Evolutionary conservation across 2,888 invertebrate species (phyloP).

Genomic region (Fragum fragum): DNA sequence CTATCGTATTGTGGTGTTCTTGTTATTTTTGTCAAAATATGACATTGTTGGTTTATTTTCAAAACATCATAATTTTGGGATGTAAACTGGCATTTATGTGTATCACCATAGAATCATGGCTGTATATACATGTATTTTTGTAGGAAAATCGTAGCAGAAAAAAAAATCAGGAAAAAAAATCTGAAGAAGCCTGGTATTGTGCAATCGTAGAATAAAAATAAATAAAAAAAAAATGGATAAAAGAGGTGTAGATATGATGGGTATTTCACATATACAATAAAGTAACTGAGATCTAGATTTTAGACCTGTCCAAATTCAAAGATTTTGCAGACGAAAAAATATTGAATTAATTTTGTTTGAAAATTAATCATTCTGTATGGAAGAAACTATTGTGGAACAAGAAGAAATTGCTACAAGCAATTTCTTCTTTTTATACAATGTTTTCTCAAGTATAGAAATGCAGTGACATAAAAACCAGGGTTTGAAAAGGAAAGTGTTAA

Average conservation of each 20-base stretch:
- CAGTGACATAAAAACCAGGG: too few relatives aligned
- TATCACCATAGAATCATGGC: constrained; percentile 36
- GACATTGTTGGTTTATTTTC: background rate
- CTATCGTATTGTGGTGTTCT: background rate
- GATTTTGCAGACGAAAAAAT: too few relatives aligned
- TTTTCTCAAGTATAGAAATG: too few relatives aligned
- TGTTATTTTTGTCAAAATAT: background rate
- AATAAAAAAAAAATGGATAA: background rate
- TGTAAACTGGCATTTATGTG: background rate
- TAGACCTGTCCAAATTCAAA: too few relatives aligned
- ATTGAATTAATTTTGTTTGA: too few relatives aligned
- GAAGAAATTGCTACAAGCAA: too few relatives aligned
- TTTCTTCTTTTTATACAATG: too few relatives aligned
- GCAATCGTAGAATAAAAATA: constrained; percentile 22
- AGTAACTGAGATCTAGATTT: too few relatives aligned
- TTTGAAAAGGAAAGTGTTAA: too few relatives aligned
- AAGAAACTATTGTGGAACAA: too few relatives aligned
- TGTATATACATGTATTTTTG: constrained; percentile 67
- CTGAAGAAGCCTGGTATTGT: constrained; percentile 27
- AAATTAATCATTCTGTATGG: too few relatives aligned
- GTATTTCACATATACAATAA: too few relatives aligned
- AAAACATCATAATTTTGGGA: background rate
- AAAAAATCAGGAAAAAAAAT: constrained; percentile 38
- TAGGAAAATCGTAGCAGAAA: constrained; percentile 48
- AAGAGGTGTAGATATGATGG: background rate